These are phyloP conservation scores for Pseudoatta argentina DNA, from an alignment of 1,140 invertebrate species.

Conservation along the genomic window DNA sequence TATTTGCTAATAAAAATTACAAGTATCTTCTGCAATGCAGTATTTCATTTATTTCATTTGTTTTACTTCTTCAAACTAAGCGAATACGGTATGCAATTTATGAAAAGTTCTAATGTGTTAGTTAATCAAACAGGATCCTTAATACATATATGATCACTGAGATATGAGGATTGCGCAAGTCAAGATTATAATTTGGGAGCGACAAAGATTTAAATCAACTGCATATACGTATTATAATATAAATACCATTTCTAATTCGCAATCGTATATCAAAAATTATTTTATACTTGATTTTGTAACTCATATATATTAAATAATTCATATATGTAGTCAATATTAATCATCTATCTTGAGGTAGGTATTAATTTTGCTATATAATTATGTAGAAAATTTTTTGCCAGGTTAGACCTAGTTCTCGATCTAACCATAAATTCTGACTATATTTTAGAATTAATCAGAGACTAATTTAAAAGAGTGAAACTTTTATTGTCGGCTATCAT, in stretches of 20 bases:
- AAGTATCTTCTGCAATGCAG: not conserved
- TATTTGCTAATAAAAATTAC: not conserved
- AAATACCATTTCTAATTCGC: not conserved
- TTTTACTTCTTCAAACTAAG: not conserved
- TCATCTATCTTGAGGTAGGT: too few species aligned
- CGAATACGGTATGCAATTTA: not conserved
- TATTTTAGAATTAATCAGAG: too few species aligned
- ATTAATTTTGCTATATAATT: too few species aligned
- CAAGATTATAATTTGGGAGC: not conserved
- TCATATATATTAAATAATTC: too few species aligned
- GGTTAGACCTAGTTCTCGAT: too few species aligned
- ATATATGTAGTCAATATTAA: too few species aligned
- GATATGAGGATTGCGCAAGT: not conserved
- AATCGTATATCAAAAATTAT: too few species aligned
- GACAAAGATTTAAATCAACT: not conserved
- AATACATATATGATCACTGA: not conserved
- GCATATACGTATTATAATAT: not conserved
- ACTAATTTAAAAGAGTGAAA: too few species aligned
- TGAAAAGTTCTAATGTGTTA: not conserved
- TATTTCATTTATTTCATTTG: not conserved
- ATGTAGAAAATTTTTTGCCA: too few species aligned
- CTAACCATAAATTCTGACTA: too few species aligned
- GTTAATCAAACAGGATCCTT: not conserved
- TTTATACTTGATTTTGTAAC: too few species aligned
- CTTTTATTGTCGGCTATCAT: too few species aligned